Evolutionary conservation across 1,140 invertebrate genomes (phyloP).

Genomic region (Hypothenemus hampei): DNA sequence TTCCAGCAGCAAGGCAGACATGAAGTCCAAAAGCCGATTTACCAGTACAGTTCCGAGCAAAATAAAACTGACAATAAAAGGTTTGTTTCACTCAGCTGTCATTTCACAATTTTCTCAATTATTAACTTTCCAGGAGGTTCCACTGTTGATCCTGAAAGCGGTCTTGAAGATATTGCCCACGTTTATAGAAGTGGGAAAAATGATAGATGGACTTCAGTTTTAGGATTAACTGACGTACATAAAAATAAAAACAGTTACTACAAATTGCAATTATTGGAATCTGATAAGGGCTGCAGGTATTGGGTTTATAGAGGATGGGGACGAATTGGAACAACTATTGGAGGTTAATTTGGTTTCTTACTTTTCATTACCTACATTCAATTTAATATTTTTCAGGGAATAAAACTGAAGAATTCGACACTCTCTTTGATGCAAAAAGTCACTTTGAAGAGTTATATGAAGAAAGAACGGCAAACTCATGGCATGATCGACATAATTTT

Average conservation of each 20-base stretch:
- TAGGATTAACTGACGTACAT: conserved; percentile 82
- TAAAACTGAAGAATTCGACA: conserved; percentile 61
- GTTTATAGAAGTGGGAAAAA: conserved; percentile 63
- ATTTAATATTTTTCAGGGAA: conserved; percentile 37
- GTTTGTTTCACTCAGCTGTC: conserved; percentile 1
- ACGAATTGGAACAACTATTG: conserved; percentile 89
- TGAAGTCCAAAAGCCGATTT: conserved; percentile 61
- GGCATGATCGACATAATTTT: conserved; percentile 65
- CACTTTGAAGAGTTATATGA: conserved; percentile 65
- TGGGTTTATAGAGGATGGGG: conserved; percentile 69
- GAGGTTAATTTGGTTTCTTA: conserved; percentile 47
- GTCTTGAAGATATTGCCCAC: conserved; percentile 73
- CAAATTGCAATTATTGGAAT: conserved; percentile 85
- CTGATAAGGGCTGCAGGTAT: conserved; percentile 62
- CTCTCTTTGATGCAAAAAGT: conserved; percentile 56
- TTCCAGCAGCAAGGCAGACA: conserved; percentile 50
- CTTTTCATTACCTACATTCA: background rate
- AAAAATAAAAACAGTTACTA: conserved; percentile 91
- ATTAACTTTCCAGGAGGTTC: conserved; percentile 59
- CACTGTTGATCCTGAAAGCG: conserved; percentile 87
- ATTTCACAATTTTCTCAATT: conserved; percentile 1
- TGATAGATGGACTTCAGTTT: conserved; percentile 69
- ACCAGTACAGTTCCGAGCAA: conserved; percentile 60
- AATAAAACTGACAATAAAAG: conserved; percentile 78
- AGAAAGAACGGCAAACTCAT: conserved; percentile 85